Conservation (phyloP, 2,113 vertebrate species). For the Jacana jacana region DNA sequence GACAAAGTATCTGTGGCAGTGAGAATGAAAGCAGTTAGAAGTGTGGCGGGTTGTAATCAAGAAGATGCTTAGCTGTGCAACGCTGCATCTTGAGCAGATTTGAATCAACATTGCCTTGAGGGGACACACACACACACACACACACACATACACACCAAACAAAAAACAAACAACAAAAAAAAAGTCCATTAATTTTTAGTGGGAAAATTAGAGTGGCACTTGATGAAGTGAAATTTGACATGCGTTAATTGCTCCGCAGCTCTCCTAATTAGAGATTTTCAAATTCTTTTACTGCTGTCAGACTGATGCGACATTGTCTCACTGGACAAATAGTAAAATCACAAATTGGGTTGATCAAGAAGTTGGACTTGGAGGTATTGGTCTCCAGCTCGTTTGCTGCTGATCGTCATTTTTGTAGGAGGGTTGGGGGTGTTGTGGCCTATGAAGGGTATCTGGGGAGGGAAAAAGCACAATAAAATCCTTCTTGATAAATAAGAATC, state of each 20-base stretch:
- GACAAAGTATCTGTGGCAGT: constrained; percentile 84
- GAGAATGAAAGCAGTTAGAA: constrained; percentile 82
- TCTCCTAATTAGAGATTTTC: constrained; percentile 95
- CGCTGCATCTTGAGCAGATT: constrained; percentile 83
- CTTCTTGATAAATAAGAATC: not conserved
- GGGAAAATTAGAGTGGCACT: constrained; percentile 94
- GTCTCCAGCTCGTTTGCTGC: not conserved
- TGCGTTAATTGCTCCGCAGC: constrained; percentile 95
- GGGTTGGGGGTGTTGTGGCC: not conserved
- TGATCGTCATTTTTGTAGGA: not conserved
- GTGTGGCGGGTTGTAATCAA: constrained; percentile 85
- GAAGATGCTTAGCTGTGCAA: constrained; percentile 88
- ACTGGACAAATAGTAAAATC: constrained; percentile 74
- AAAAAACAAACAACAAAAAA: not conserved
- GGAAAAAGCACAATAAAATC: not conserved
- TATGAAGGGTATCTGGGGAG: not conserved
- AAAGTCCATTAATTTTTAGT: constrained; percentile 86
- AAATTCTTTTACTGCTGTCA: constrained; percentile 88
- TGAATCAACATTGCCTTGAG: constrained; percentile 85
- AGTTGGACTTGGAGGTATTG: constrained; percentile 28
- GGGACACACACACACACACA: constrained; percentile 68
- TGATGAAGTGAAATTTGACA: constrained; percentile 97
- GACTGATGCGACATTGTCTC: constrained; percentile 76
- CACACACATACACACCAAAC: not conserved
- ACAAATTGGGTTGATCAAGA: constrained; percentile 67